phyloP scores from a whole-genome alignment of 2,797 vertebrate genomes.

The Cuculus canorus region DNA sequence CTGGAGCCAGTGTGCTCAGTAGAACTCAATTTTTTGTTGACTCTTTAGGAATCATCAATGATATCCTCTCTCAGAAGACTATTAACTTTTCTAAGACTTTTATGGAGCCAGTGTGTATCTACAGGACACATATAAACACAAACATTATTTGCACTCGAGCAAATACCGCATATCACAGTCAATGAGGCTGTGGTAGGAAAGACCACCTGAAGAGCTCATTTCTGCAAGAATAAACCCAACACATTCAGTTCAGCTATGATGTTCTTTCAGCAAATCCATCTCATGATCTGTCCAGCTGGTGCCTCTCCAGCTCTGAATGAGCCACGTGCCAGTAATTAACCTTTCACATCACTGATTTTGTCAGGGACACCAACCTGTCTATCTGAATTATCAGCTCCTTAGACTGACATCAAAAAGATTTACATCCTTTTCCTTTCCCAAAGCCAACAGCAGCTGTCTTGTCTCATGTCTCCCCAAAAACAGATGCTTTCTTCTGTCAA shows the following conservation, averaged over 20 bases:
- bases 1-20: rapidly evolving
- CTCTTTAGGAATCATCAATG: background rate
- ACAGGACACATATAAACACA: background rate
- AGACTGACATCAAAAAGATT: background rate
- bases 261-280: background rate
- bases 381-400: slow-evolving; percentile 9
- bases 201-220: background rate
- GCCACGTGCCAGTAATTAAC: slow-evolving; percentile 20
- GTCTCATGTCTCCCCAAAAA: background rate
- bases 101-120: rapidly evolving
- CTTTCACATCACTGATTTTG: background rate
- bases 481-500: background rate
- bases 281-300: background rate
- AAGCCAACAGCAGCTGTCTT: background rate
- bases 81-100: background rate
- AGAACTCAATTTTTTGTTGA: background rate
- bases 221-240: background rate
- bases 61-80: background rate
- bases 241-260: background rate
- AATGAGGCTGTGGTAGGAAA: background rate
- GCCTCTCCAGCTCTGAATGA: background rate
- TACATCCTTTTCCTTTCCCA: background rate
- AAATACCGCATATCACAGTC: background rate
- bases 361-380: background rate
- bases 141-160: background rate